These are phyloP conservation scores for Montipora capitata DNA, from an alignment of 92 coral and sea anemone genomes.

Conservation along the genomic window DNA sequence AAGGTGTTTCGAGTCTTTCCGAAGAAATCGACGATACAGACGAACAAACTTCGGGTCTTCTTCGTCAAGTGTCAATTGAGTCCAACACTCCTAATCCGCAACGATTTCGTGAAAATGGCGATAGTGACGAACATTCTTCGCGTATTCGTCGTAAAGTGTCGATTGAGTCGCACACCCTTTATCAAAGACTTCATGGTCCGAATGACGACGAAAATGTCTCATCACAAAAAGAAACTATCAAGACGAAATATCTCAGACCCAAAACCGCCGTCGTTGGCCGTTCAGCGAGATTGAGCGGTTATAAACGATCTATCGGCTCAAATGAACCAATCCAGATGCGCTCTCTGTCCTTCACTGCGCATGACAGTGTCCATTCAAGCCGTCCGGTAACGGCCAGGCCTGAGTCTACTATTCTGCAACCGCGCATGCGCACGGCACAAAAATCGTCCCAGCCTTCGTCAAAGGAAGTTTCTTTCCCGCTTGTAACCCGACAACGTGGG, in stretches of 20 bases:
- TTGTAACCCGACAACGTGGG: constrained; percentile 19
- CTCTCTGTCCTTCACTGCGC: constrained; percentile 31
- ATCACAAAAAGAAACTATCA: background rate
- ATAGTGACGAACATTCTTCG: background rate
- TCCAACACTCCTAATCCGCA: too few species aligned
- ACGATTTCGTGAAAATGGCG: background rate
- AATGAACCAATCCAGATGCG: background rate
- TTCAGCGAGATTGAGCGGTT: background rate
- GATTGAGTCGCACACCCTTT: constrained; percentile 13
- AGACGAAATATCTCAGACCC: constrained; percentile 11
- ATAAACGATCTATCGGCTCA: constrained; percentile 9
- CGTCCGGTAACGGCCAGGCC: constrained; percentile 5
- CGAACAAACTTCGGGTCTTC: too few species aligned
- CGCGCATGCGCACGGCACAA: constrained; percentile 5
- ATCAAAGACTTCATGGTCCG: constrained; percentile 41
- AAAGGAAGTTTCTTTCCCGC: constrained; percentile 15
- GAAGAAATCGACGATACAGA: background rate
- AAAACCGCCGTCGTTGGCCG: constrained; percentile 25
- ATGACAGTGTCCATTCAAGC: background rate
- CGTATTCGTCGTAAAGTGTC: constrained; percentile 5
- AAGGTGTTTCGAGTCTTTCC: background rate
- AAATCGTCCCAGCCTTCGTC: constrained; percentile 16
- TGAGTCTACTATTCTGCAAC: background rate
- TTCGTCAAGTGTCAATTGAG: too few species aligned
- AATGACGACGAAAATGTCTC: background rate